Conservation (phyloP, 2,113 vertebrate species). For the Microtus ochrogaster region DNA sequence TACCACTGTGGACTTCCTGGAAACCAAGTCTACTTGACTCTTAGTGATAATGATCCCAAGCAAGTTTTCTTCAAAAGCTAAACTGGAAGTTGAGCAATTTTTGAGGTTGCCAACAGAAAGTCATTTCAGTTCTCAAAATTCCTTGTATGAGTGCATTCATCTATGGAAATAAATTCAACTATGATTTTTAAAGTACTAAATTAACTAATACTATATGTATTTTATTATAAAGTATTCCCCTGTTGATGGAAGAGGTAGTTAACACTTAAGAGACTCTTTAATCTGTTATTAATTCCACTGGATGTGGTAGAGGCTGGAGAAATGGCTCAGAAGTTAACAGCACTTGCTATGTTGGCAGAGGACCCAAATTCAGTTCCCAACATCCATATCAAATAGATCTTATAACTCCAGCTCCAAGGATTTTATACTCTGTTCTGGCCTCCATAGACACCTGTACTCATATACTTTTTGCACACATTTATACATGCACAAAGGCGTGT, state of each 20-base stretch:
- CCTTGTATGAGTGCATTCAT: background rate
- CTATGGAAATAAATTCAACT: background rate
- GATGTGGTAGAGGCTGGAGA: background rate
- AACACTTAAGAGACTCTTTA: background rate
- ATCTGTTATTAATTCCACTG: background rate
- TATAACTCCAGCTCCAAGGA: background rate
- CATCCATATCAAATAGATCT: background rate
- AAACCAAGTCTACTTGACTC: background rate
- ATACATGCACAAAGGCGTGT: background rate
- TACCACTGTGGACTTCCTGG: background rate
- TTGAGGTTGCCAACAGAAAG: background rate
- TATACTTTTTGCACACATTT: background rate
- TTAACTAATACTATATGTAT: background rate
- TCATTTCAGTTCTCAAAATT: background rate
- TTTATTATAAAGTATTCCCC: background rate
- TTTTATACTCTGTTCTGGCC: background rate
- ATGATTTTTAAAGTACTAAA: slow-evolving; percentile 12
- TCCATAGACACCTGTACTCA: background rate
- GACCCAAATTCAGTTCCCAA: background rate
- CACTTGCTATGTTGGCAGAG: background rate
- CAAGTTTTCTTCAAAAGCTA: background rate
- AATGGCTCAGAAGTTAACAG: background rate
- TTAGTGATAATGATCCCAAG: background rate
- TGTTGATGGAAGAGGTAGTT: background rate
- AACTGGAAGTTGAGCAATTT: background rate